Evolutionary conservation across 2,797 vertebrate genomes (phyloP).

Genomic region (Paedocypris micromegethes): DNA sequence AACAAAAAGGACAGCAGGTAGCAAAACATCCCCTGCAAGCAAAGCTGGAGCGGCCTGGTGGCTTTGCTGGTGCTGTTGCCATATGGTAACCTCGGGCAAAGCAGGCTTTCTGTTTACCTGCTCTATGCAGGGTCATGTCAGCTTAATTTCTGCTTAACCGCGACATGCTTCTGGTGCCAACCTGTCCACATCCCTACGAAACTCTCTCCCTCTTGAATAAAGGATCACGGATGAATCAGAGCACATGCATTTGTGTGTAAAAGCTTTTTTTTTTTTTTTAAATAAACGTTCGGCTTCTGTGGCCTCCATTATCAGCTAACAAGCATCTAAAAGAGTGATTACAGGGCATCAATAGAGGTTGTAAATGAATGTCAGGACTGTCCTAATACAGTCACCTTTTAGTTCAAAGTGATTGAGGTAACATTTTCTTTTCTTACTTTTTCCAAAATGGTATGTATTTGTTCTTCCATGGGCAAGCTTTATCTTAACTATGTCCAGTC

Average conservation of each 20-base stretch:
- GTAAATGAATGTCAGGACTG: no score
- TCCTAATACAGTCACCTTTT: no score
- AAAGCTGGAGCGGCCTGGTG: slow-evolving; percentile 52
- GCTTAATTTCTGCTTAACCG: slow-evolving; percentile 64
- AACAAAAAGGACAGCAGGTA: slow-evolving; percentile 64
- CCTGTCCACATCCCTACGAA: slow-evolving; percentile 37
- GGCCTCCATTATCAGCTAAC: slow-evolving; percentile 8
- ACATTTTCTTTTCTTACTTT: no score
- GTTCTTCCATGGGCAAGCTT: slow-evolving; percentile 27
- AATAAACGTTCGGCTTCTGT: no score
- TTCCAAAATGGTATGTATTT: background rate
- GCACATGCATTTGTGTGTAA: slow-evolving; percentile 3
- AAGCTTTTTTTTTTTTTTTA: background rate
- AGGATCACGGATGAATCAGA: slow-evolving; percentile 19
- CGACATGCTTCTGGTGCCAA: slow-evolving; percentile 66
- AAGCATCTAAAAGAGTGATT: background rate
- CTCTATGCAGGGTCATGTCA: slow-evolving; percentile 71
- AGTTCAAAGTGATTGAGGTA: no score
- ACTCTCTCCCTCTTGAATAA: slow-evolving; percentile 18
- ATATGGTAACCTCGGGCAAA: slow-evolving; percentile 74
- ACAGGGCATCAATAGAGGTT: background rate
- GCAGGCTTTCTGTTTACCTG: slow-evolving; percentile 74
- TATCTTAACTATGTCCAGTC: slow-evolving; percentile 46
- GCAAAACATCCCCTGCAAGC: slow-evolving; percentile 38
- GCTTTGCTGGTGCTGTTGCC: slow-evolving; percentile 64